phyloP scores from a whole-genome alignment of 2,113 vertebrate species.

The Syngnathoides biaculeatus region DNA sequence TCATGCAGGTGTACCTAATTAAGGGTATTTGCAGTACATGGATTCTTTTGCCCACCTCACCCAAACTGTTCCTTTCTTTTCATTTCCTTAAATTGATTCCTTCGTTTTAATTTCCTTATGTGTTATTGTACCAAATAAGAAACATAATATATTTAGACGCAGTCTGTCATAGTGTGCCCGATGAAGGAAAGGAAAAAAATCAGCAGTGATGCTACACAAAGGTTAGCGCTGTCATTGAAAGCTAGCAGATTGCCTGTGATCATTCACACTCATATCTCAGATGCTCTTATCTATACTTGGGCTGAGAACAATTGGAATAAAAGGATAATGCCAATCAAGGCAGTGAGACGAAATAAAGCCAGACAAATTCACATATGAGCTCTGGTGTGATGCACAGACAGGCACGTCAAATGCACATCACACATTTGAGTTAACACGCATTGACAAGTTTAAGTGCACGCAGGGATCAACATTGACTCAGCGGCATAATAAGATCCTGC shows the following conservation, averaged over 20 bases:
- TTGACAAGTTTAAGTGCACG: constrained; percentile 22
- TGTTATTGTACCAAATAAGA: constrained; percentile 31
- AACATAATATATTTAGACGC: constrained; percentile 48
- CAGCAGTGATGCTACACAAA: constrained; percentile 46
- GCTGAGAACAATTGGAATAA: constrained; percentile 8
- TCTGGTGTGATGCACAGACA: not conserved
- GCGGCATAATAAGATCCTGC: constrained; percentile 21
- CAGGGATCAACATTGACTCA: constrained; percentile 21
- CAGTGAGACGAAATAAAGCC: not conserved
- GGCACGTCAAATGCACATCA: constrained; percentile 21
- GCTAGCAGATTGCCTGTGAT: constrained; percentile 43
- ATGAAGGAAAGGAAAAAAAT: constrained; percentile 53
- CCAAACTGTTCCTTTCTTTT: not conserved
- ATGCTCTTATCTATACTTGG: constrained; percentile 45
- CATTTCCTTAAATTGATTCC: not conserved
- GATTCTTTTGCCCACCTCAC: not conserved
- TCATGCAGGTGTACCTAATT: not conserved
- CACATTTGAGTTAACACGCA: constrained; percentile 18
- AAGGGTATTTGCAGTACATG: too few species aligned
- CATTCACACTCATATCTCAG: constrained; percentile 33
- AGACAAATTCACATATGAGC: not conserved
- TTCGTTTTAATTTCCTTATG: not conserved
- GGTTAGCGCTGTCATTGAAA: constrained; percentile 48
- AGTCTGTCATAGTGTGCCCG: constrained; percentile 44
- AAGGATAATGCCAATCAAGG: constrained; percentile 22